Percentiles rank a stretch among this genome's conserved stretches.
phyloP scores from a whole-genome alignment of 2,888 invertebrate species.

The Nemurella pictetii region DNA sequence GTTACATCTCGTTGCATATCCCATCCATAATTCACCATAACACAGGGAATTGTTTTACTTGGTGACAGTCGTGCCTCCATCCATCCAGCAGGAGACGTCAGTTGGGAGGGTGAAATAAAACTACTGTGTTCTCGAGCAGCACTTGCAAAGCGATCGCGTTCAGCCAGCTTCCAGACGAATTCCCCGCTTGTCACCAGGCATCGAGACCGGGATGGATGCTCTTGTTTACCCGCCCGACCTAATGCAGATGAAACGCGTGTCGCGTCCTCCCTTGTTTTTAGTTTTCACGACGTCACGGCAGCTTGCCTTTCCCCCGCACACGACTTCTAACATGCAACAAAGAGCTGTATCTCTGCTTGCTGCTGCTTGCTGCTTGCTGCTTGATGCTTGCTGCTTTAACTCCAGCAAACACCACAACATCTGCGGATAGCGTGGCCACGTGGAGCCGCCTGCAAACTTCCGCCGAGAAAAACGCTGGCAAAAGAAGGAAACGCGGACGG shows the following conservation, averaged over 20 bases:
- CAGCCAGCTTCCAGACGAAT: too few relatives aligned
- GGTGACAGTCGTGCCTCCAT: not conserved
- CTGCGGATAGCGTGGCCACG: too few relatives aligned
- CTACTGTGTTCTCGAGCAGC: too few relatives aligned
- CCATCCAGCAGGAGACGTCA: not conserved
- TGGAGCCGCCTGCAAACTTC: constrained; percentile 17
- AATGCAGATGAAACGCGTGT: not conserved
- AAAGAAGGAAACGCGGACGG: not conserved
- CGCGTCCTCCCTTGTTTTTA: too few relatives aligned
- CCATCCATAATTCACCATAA: not conserved
- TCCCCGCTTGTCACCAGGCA: not conserved
- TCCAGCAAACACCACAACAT: too few relatives aligned
- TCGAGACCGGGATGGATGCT: not conserved
- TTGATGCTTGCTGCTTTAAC: too few relatives aligned
- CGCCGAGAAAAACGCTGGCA: not conserved
- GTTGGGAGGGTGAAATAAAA: not conserved
- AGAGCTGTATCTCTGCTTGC: too few relatives aligned
- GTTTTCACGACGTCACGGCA: not conserved
- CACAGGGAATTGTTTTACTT: not conserved
- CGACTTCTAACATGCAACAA: too few relatives aligned
- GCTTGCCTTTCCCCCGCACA: too few relatives aligned
- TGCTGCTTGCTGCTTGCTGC: not conserved
- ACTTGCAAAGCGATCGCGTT: too few relatives aligned
- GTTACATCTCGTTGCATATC: too few relatives aligned
- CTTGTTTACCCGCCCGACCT: not conserved